Percentiles rank a stretch among this genome's conserved stretches.
Evolutionary conservation across 2,797 vertebrate genomes (phyloP).

Genomic region (Spea hammondii): DNA sequence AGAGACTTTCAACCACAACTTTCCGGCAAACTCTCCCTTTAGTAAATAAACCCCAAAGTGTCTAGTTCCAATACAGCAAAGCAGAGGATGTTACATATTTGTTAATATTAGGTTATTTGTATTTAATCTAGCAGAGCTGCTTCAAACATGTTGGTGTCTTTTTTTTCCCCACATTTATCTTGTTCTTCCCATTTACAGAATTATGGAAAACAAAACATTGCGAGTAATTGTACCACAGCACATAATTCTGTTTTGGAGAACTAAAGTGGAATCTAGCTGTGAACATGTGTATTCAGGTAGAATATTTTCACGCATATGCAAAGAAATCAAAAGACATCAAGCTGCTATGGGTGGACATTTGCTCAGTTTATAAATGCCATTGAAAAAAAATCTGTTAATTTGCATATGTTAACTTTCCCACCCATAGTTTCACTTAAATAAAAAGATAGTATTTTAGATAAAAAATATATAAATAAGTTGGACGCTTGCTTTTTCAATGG

Average conservation of each 20-base stretch:
- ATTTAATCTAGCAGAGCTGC: too few relatives aligned
- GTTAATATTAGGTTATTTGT: too few relatives aligned
- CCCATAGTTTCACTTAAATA: constrained; percentile 1
- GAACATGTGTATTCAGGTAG: constrained; percentile 19
- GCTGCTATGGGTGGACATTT: constrained; percentile 13
- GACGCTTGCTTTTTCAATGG: too few relatives aligned
- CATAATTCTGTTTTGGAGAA: constrained; percentile 10
- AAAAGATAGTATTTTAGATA: background rate
- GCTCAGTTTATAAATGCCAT: constrained; percentile 6
- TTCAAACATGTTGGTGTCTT: background rate
- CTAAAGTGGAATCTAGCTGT: constrained; percentile 38
- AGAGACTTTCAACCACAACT: too few relatives aligned
- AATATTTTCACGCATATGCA: constrained; percentile 16
- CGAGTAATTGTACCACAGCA: constrained; percentile 5
- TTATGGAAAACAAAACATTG: constrained; percentile 3
- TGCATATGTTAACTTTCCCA: background rate
- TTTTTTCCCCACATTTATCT: background rate
- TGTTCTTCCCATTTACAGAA: background rate
- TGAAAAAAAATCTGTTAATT: background rate
- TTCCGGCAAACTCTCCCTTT: too few relatives aligned
- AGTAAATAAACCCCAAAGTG: too few relatives aligned
- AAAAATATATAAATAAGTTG: background rate
- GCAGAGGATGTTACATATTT: too few relatives aligned
- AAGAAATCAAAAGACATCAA: constrained; percentile 13
- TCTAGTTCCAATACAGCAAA: too few relatives aligned